Base-by-base conservation (phyloP, 2,888 invertebrate genomes). In the Malthinus flaveolus region DNA sequence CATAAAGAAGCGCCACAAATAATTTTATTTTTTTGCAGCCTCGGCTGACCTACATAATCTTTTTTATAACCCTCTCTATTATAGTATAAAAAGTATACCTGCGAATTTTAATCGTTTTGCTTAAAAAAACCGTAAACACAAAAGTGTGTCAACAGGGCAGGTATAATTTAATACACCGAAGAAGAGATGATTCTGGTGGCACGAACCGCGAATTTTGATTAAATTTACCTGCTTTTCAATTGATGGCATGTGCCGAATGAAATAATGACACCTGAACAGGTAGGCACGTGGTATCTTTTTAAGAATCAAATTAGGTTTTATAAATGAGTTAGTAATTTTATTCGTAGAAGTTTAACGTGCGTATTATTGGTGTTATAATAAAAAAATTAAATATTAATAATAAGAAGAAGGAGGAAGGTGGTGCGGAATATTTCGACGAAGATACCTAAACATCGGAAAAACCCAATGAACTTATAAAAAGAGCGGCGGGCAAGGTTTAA, bases 61-160 rank as follows among this genome's bases (percentile, higher is more conserved):
- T 42, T 47, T 45, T 42, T 54, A 31, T 54, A 42, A 54, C 48
- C 54, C 42, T 47, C 37, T 47, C 31, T 39, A 36, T 23, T 32
- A 49, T 32, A 23, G 48, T 42, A 23, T 23, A 9, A 13, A n/a
- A 49, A 12, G 15, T 48, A 42, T 54, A 54, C 54, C 54, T 54
- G 56, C 45, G 32, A 47, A 56, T 56, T 23, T 34, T 51, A 56
- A 56, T 56, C 51, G 46, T 37, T 51, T 39, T 13, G 47, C 46
- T 36, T 56, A 47, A 56, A 56, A n/a, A 56, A 51, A 50, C 23
- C 44, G 49, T 49, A 49, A 56, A 56, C 34, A 42, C 34, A 34
- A 64, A 61, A 62, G 59, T 65, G 62, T 67, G 68, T 67, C 67
- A 68, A 65, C 58, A 52, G 55, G 49, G 51, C 66, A 64, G 64